Conservation (phyloP, 2,888 invertebrate genomes). For the Pinctada fucata region DNA sequence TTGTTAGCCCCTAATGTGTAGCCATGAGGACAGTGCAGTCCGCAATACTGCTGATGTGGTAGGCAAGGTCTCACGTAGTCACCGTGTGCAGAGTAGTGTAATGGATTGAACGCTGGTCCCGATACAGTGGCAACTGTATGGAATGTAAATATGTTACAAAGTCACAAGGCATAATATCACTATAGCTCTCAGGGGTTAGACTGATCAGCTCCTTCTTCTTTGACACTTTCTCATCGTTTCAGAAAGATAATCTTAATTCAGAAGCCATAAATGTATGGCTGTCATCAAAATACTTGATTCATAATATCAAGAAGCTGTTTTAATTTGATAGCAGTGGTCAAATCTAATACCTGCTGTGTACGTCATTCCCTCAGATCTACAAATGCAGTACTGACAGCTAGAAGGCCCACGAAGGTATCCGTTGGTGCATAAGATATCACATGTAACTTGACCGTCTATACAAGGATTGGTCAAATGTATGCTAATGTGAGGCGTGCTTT, state of each 20-base stretch:
- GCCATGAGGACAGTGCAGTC: slow-evolving; percentile 32
- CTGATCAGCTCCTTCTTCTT: too few relatives aligned
- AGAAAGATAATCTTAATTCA: too few relatives aligned
- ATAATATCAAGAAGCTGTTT: too few relatives aligned
- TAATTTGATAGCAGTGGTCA: too few relatives aligned
- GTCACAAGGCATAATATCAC: neutral
- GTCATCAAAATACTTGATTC: too few relatives aligned
- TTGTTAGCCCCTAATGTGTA: slow-evolving; percentile 47
- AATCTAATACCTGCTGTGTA: neutral
- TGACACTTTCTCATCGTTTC: too few relatives aligned
- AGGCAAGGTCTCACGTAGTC: slow-evolving; percentile 7
- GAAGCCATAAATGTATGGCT: too few relatives aligned
- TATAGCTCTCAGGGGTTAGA: neutral
- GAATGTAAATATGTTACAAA: neutral
- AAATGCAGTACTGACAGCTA: slow-evolving; percentile 50
- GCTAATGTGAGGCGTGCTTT: neutral
- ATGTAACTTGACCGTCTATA: slow-evolving; percentile 19
- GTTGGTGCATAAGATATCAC: slow-evolving; percentile 33
- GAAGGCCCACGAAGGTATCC: slow-evolving; percentile 50
- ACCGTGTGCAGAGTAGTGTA: neutral
- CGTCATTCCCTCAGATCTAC: slow-evolving; percentile 15
- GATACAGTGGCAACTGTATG: neutral
- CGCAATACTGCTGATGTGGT: slow-evolving; percentile 2
- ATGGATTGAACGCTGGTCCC: neutral
- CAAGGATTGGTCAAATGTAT: slow-evolving; percentile 33